Base-by-base conservation (phyloP, 1,140 invertebrate species). In the Microvelia longipes region DNA sequence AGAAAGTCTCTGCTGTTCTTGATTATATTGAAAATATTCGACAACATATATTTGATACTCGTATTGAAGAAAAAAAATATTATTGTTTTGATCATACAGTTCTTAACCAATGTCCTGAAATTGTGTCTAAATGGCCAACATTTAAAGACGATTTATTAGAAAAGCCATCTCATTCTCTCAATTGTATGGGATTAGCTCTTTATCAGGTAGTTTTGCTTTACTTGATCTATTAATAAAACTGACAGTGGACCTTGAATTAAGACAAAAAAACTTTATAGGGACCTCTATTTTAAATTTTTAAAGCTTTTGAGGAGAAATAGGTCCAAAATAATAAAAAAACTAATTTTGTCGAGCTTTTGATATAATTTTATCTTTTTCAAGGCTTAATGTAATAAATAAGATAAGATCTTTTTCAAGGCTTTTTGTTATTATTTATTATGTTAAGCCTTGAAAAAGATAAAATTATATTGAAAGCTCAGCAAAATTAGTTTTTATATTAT, bases 161-260 rank as follows among this genome's bases (percentile, higher is more conserved):
- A 68, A 83, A 83, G 71, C 87, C 90, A 15, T 81, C 83, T 71
- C 79, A 81, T 71, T 83, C 85, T 61, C 80, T 92, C 28, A 83
- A 83, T 68, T 85, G 86, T 74, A 77, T 93, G 28, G 87, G 87
- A 69, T 80, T 90, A 72, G 87, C 88, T 69, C 84, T 91, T 78
- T 86, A 92, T 81, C 85, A 90, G 79, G 85, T 88, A 75, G 71
- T 50, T n/a, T 72, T 14, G 25, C 14, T 60, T 70, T 35, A 64
- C 69, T 69, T 64, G 29, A 19, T 26, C 27, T 26, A 50, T 69
- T 64, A 13, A 61, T 29, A 67, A 50, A 30, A 68, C 70, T 67
- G 66, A 30, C 1, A 70, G 14, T 64, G 27, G 15, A 60, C 19
- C 5, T 11, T 2, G 19, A 61, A 27, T 25, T 15, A n/a, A n/a